A percentile compares a stretch with the other conserved stretches of the same genome.
Evolutionary conservation across 1,140 invertebrate species (phyloP).

Genomic region (Sarcophaga bullata): DNA sequence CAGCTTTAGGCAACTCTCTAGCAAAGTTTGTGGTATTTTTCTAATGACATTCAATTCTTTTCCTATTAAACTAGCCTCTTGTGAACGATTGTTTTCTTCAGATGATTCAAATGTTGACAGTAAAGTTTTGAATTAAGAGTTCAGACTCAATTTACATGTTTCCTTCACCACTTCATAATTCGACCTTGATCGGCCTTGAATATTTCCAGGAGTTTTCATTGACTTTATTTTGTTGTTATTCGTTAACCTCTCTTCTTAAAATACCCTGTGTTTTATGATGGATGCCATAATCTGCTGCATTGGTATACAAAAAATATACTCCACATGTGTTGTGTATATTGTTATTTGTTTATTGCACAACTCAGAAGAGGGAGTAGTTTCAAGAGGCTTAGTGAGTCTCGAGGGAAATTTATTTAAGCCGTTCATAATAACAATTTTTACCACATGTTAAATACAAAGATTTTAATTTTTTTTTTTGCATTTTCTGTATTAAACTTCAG

Average conservation of each 20-base stretch:
- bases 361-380: constrained; percentile 25
- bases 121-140: too few species aligned
- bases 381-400: constrained; percentile 60
- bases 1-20: too few species aligned
- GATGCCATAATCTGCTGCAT: neutral
- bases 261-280: neutral
- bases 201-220: too few species aligned
- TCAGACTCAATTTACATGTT: too few species aligned
- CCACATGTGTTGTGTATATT: constrained; percentile 9
- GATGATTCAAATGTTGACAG: too few species aligned
- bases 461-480: neutral
- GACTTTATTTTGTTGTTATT: neutral
- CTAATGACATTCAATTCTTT: too few species aligned
- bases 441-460: constrained; percentile 22
- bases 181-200: too few species aligned
- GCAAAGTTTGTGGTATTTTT: too few species aligned
- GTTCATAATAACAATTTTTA: constrained; percentile 61
- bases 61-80: too few species aligned
- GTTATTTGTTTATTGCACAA: constrained; percentile 19
- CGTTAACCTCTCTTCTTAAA: neutral
- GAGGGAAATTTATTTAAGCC: constrained; percentile 64
- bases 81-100: too few species aligned
- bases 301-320: neutral
- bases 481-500: neutral
- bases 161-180: too few species aligned